Evolutionary conservation across 2,888 invertebrate species (phyloP).

Genomic region (Chalcis sispes): DNA sequence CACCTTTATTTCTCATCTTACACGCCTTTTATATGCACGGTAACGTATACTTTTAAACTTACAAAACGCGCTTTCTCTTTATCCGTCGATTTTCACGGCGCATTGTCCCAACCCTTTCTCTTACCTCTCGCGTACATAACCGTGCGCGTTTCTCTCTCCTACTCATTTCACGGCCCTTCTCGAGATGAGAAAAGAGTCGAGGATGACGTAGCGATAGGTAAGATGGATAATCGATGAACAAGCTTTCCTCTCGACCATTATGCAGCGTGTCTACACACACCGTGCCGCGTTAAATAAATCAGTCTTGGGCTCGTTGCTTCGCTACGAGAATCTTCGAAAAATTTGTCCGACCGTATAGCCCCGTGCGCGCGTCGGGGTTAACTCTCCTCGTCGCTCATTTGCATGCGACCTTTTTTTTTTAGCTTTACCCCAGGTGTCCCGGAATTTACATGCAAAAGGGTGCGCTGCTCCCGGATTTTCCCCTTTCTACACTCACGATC

Average conservation of each 20-base stretch:
- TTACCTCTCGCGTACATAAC: background rate
- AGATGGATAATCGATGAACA: conserved; percentile 11
- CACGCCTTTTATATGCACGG: background rate
- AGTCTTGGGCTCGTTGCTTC: conserved; percentile 26
- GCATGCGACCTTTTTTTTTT: conserved; percentile 64
- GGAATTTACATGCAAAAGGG: conserved; percentile 75
- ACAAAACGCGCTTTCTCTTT: too few species aligned
- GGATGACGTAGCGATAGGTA: background rate
- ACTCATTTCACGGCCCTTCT: conserved; percentile 36
- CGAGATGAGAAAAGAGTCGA: background rate
- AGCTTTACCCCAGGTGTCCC: conserved; percentile 73
- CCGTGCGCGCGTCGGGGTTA: background rate
- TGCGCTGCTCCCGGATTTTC: conserved; percentile 66
- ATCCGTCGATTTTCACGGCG: conserved; percentile 19
- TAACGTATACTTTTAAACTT: too few species aligned
- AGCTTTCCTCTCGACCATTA: background rate
- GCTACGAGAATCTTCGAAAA: conserved; percentile 35
- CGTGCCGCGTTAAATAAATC: conserved; percentile 42
- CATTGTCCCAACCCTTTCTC: conserved; percentile 40
- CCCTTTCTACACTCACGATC: conserved; percentile 29
- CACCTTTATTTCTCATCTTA: background rate
- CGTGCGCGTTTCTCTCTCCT: conserved; percentile 4
- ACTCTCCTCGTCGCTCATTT: conserved; percentile 63
- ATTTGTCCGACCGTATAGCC: conserved; percentile 33
- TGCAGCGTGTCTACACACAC: too few species aligned